phyloP scores from a whole-genome alignment of 2,113 vertebrate genomes.

The Pampusana beccarii region DNA sequence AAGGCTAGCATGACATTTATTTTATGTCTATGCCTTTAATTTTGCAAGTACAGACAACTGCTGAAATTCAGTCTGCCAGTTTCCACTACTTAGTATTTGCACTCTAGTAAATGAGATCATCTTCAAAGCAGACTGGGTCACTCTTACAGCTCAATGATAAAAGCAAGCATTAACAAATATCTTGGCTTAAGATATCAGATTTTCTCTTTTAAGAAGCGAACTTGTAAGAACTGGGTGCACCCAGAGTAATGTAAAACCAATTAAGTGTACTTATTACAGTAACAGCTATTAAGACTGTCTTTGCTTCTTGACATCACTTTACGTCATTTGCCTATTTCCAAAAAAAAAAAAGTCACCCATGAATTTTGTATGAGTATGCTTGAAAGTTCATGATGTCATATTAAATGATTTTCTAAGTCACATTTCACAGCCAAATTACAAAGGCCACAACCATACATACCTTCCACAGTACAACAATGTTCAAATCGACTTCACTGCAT shows the following conservation, averaged over 20 bases:
- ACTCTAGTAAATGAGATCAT: neutral
- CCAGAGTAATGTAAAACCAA: neutral
- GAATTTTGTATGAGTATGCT: fast-evolving
- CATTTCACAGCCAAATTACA: neutral
- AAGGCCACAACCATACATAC: constrained; percentile 64
- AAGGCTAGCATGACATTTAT: neutral
- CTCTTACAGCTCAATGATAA: neutral
- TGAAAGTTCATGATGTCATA: neutral
- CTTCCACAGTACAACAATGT: constrained; percentile 94
- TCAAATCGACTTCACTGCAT: constrained; percentile 90
- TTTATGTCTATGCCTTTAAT: neutral
- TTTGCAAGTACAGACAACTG: neutral
- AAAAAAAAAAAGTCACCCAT: neutral
- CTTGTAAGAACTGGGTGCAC: neutral
- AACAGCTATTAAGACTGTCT: neutral
- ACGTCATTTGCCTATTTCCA: neutral
- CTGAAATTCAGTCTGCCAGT: neutral
- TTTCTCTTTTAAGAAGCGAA: neutral
- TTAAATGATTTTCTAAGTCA: neutral
- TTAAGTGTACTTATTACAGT: neutral
- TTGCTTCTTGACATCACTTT: neutral
- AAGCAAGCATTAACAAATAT: neutral
- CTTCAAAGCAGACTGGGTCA: neutral
- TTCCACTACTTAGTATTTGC: neutral
- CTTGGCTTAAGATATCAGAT: neutral